phyloP scores from a whole-genome alignment of 2,113 vertebrate species.

The Centropus bengalensis region DNA sequence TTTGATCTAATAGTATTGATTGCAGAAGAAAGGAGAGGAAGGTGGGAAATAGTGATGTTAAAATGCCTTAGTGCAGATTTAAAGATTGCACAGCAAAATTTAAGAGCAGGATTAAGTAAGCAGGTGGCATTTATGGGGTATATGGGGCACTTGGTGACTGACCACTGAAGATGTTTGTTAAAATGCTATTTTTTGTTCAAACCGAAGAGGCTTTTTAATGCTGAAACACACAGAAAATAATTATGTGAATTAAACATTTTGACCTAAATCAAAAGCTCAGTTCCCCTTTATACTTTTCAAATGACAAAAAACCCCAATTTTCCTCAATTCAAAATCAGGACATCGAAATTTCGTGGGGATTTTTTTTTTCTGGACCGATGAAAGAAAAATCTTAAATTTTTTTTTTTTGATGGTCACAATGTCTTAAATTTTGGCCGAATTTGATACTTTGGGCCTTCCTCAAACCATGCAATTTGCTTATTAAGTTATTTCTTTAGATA shows the following conservation, averaged over 20 bases:
- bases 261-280: background rate
- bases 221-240: background rate
- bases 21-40: background rate
- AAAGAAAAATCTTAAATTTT: too few relatives aligned
- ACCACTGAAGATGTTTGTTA: background rate
- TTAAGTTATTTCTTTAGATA: too few relatives aligned
- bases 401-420: too few relatives aligned
- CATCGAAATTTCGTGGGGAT: too few relatives aligned
- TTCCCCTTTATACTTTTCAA: too few relatives aligned
- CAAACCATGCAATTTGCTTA: too few relatives aligned
- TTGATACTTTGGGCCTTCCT: too few relatives aligned
- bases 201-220: background rate
- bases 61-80: background rate
- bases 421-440: too few relatives aligned
- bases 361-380: too few relatives aligned
- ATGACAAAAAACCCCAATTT: too few relatives aligned
- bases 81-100: background rate
- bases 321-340: too few relatives aligned
- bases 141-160: background rate
- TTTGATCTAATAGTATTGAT: background rate
- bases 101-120: background rate
- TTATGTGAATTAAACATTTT: background rate
- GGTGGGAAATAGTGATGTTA: background rate
- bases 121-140: background rate
- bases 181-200: background rate